Conservation (phyloP, 23 tunicate species). For the Aplidium turbinatum region DNA sequence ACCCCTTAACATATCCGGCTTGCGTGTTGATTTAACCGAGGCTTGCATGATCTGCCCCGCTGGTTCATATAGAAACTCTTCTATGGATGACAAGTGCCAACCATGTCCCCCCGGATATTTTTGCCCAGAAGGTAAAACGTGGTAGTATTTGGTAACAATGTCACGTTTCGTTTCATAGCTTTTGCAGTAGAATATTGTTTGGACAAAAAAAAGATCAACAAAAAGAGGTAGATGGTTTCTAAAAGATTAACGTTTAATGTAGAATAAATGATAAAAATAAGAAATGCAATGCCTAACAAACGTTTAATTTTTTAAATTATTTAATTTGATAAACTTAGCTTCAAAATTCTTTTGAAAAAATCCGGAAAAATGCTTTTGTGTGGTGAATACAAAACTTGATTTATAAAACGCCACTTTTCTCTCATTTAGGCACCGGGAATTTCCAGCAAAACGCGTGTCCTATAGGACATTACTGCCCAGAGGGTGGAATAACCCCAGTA, state of each 20-base stretch:
- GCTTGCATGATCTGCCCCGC: conserved; percentile 92
- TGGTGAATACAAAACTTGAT: background rate
- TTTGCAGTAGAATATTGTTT: too few relatives aligned
- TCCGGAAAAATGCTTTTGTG: background rate
- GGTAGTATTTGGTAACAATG: background rate
- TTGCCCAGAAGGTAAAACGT: conserved; percentile 90
- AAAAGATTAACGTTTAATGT: too few relatives aligned
- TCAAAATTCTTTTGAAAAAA: background rate
- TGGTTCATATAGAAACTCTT: conserved; percentile 85
- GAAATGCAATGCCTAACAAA: too few relatives aligned
- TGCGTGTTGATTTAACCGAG: conserved; percentile 46
- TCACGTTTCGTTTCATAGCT: too few relatives aligned
- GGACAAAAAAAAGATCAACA: too few relatives aligned
- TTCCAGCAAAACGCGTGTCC: conserved; percentile 87
- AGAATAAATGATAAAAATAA: too few relatives aligned
- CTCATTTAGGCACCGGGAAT: conserved; percentile 83
- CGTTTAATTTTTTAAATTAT: too few relatives aligned
- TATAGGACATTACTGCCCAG: conserved; percentile 93
- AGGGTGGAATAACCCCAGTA: conserved; percentile 63
- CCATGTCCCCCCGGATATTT: conserved; percentile 99
- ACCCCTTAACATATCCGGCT: conserved; percentile 88
- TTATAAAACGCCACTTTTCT: background rate
- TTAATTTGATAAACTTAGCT: too few relatives aligned
- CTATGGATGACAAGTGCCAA: conserved; percentile 71
- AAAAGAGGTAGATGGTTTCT: too few relatives aligned